A percentile compares a stretch with the other conserved stretches of the same genome.
phyloP scores from a whole-genome alignment of 2,113 vertebrate genomes.

The Gadus macrocephalus region DNA sequence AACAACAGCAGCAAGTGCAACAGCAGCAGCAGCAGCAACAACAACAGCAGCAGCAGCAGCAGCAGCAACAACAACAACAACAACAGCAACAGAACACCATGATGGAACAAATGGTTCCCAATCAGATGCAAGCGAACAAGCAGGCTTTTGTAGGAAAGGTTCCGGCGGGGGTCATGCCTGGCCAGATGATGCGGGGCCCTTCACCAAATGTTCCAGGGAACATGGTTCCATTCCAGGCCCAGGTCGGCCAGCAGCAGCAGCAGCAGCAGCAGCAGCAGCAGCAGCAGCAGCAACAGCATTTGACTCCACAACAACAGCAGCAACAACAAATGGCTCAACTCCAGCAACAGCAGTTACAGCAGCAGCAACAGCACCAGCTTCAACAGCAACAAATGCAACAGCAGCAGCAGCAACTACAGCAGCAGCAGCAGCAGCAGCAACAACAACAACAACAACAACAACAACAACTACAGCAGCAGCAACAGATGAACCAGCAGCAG shows the following conservation, averaged over 20 bases:
- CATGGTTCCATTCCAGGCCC: slow-evolving; percentile 87
- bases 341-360: slow-evolving; percentile 79
- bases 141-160: slow-evolving; percentile 86
- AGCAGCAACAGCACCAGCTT: slow-evolving; percentile 66
- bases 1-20: slow-evolving; percentile 8
- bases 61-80: background rate
- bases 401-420: slow-evolving; percentile 70
- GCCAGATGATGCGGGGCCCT: slow-evolving; percentile 92
- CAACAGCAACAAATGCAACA: slow-evolving; percentile 69
- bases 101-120: slow-evolving; percentile 97
- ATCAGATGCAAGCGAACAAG: slow-evolving; percentile 93
- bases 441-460: slow-evolving; percentile 67
- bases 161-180: slow-evolving; percentile 82
- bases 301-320: slow-evolving; percentile 74
- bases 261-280: slow-evolving; percentile 62
- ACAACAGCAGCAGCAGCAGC: slow-evolving; percentile 69
- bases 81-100: slow-evolving; percentile 63
- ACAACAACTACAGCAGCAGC: slow-evolving; percentile 74
- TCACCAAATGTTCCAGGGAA: slow-evolving; percentile 87
- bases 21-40: slow-evolving; percentile 49
- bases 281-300: slow-evolving; percentile 70
- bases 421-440: slow-evolving; percentile 75
- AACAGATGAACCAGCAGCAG: slow-evolving; percentile 70
- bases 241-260: slow-evolving; percentile 70
- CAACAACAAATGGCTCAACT: slow-evolving; percentile 79